Evolutionary conservation across 2,113 vertebrate genomes (phyloP), one percentile per base, ranked within the genome.

Genomic region (Ictidomys tridecemlineatus): DNA sequence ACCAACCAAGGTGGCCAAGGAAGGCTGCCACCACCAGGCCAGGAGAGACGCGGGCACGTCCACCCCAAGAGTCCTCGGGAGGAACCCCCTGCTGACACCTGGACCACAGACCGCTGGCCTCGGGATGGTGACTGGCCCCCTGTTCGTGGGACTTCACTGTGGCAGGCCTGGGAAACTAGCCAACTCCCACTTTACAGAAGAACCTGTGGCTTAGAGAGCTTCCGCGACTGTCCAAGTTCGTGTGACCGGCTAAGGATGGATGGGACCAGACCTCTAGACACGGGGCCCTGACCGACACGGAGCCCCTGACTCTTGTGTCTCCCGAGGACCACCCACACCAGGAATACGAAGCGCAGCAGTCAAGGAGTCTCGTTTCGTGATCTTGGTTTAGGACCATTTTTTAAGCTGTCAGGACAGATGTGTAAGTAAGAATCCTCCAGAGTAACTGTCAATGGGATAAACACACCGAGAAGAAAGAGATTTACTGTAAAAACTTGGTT

Each of bases 241-340:
- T 2, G 16, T 5, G 32, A 53, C 2, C 11, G 12, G 7, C 7
- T 20, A 48, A 70, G 28, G 63, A 42, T 51, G 28, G 39, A 26
- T 1, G 37, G 5, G 70, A 22, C 70, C 78, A 17, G 34, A 20
- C 51, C 42, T 78, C 72, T 37, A 45, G 74, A 4, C 39, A 20
- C n/a, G 12, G 17, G 39, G 2, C 4, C 2, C 24, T 8, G 4
- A 37, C 4, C 11, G 13, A 39, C n/a, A 13, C 1, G 0, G 3
- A 0, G 2, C 12, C 30, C 16, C 18, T 34, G n/a, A 12, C 30
- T 14, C n/a, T 12, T 14, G 37, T 74, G 42, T 16, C 32, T 72
- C 22, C 1, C 22, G 26, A 63, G 32, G 89, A 53, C 58, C n/a
- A 20, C 51, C 8, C 63, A 22, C 2, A 28, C 53, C 5, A 26